Base-by-base conservation (phyloP, 1,140 invertebrate species). In the Steinernema khuongi region DNA sequence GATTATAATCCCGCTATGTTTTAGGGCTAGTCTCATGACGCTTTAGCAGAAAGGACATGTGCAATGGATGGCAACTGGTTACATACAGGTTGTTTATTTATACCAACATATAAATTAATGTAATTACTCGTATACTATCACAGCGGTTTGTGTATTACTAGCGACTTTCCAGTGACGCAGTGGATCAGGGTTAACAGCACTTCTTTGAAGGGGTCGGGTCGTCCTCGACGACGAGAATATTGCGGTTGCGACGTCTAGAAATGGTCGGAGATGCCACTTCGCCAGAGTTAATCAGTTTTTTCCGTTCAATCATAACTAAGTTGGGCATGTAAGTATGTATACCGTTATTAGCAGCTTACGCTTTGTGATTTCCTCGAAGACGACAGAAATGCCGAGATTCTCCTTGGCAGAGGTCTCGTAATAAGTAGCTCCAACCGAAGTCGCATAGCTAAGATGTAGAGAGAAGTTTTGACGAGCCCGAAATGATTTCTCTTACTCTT, bases 371-470 rank as follows among this genome's bases (percentile, higher is more conserved):
- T 26, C 43, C 33, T 81, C 85, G 86, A 98, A 98, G 83, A 98
- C 88, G 79, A 97, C 94, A 83, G 96, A 92, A 26, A 98, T 92
- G 30, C 93, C 92, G 86, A 91, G 89, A 85, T 97, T 97, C 28
- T 91, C 85, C 87, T 98, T 98, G 0, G 96, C 96, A 29, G 96
- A 97, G 18, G 94, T 96, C 79, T 94, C 91, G 87, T 91, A 93
- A 87, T 97, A 95, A 75, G 90, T 90, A n/a, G 96, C 96, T 43
- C 93, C 93, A 11, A 97, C 95, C 80, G 92, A 91, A 72, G 89
- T 89, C 11, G 96, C 91, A 87, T 96, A 96, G 41, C 93, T 94
- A 77, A 77, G 87, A 86, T 72, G 28, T 30, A 22, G 60, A 69
- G 28, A 18, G 4, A 41, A 72, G 31, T 30, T 17, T 36, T 44